Base-by-base conservation (phyloP, 2,797 vertebrate species). In the Columba guinea region DNA sequence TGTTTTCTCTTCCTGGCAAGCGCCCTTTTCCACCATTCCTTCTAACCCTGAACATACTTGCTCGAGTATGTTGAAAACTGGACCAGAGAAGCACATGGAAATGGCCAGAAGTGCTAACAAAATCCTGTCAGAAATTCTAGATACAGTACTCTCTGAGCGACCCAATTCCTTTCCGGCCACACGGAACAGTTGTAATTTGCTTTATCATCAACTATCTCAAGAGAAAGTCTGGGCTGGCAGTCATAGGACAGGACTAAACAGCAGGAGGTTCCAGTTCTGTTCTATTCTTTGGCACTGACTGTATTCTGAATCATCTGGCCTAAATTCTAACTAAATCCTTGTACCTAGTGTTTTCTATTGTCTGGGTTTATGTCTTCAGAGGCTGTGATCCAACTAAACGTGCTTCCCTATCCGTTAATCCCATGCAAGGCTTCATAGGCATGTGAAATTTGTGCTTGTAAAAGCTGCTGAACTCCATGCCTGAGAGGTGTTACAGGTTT, bases 291-390 rank as follows among this genome's bases (percentile, higher is more conserved):
- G 93, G 67, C 93, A 84, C 26, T 81, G 76, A 63, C 35, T 78
- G 11, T 73, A 27, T 93, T 93, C 92, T 93, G 86, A 90, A 59
- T 95, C 93, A 95, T 94, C 80, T 94, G 93, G 74, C 77, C 85
- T 88, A 65, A 94, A 94, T 94, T 89, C 90, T 93, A 34, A 56
- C 80, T 90, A 84, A 95, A 90, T 79, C 80, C 80, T 63, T 49
- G n/a, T 73, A 96, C 88, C 90, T 94, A 84, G 67, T 88, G 63
- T 69, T 95, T 96, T 69, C 90, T 93, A 13, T 94, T 97, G 87
- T 94, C 88, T 92, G 51, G 44, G 65, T 95, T 95, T 95, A 86
- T 84, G 80, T 96, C 90, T 95, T 93, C 80, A 76, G 85, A 96
- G 71, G 28, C 87, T 88, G 51, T 68, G 77, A 67, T 90, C 70